Evolutionary conservation across 2,888 invertebrate species (phyloP).

Genomic region (Caradrina kadenii): DNA sequence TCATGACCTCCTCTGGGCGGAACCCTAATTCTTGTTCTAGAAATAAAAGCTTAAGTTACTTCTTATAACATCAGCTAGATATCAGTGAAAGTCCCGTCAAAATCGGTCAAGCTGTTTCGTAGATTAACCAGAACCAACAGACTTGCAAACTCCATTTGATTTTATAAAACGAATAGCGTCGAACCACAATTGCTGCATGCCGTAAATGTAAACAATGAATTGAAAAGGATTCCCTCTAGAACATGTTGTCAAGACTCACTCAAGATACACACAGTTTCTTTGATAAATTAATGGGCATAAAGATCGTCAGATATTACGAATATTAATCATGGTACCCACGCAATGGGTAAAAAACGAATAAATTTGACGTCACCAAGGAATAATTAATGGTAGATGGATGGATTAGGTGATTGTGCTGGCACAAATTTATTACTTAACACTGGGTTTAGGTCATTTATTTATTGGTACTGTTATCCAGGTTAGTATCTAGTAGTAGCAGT

Average conservation of each 20-base stretch:
- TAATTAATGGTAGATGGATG: slow-evolving; percentile 49
- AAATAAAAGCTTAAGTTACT: no score
- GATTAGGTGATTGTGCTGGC: slow-evolving; percentile 30
- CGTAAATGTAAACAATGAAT: slow-evolving; percentile 42
- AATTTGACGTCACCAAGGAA: slow-evolving; percentile 56
- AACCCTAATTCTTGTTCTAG: no score
- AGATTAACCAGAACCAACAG: no score
- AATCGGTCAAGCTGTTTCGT: no score
- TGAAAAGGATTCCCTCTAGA: slow-evolving; percentile 49
- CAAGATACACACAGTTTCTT: slow-evolving; percentile 55
- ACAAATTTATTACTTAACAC: slow-evolving; percentile 32
- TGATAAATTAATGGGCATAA: slow-evolving; percentile 66
- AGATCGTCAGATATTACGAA: slow-evolving; percentile 65
- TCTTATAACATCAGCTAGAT: no score
- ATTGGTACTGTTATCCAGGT: slow-evolving; percentile 10
- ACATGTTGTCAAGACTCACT: slow-evolving; percentile 49
- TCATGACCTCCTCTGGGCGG: no score
- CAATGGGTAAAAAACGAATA: slow-evolving; percentile 62
- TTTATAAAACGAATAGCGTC: slow-evolving; percentile 29
- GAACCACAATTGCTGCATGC: slow-evolving; percentile 39
- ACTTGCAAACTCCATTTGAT: no score
- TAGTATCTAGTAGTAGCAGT: no score
- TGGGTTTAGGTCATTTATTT: slow-evolving; percentile 2
- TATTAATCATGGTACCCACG: slow-evolving; percentile 64
- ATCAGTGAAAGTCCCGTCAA: no score